Evolutionary conservation across 2,797 vertebrate genomes (phyloP), one percentile per base, ranked within the genome.

Genomic region (Percopsis omiscomaycus): DNA sequence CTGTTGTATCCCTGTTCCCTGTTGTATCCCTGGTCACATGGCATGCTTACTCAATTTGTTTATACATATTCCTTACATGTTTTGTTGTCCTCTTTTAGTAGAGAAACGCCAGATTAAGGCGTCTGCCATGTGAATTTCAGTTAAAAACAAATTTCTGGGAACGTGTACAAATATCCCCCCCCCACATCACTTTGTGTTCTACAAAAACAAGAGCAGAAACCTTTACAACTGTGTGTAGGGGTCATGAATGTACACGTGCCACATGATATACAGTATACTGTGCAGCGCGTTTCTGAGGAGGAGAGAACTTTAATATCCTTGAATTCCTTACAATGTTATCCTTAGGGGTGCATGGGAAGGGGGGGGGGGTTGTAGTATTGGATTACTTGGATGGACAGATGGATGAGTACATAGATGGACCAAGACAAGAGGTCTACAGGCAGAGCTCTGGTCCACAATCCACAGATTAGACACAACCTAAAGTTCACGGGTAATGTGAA

Each of bases 181-280:
- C 71, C 68, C 53, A 6, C 37, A 42, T 53, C 42, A 59, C 57
- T 67, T 56, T 71, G 65, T 69, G 54, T 58, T 60, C 27, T n/a
- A 51, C 30, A 78, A 79, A 74, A 72, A 80, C 74, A 77, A 70
- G 56, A 68, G 22, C 66, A 76, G 55, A 64, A 64, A 79, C 80
- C 64, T 30, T 61, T 16, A 55, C 55, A 63, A 37, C 47, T 69
- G 71, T 68, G 37, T 12, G 11, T 42, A 4, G 71, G 67, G 54
- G 69, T 74, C 51, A 63, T 79, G 74, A 78, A 74, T 70, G 37
- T 70, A 15, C 67, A 75, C 3, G 1, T 71, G 60, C 53, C 55
- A 15, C 55, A 1, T 68, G 78, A 78, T 81, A 66, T 72, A 78
- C 69, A 73, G 57, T 55, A 54, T 63, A 64, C 54, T 71, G 52